Base-by-base conservation (phyloP, 1,140 invertebrate species). In the Drosophila ironensis region DNA sequence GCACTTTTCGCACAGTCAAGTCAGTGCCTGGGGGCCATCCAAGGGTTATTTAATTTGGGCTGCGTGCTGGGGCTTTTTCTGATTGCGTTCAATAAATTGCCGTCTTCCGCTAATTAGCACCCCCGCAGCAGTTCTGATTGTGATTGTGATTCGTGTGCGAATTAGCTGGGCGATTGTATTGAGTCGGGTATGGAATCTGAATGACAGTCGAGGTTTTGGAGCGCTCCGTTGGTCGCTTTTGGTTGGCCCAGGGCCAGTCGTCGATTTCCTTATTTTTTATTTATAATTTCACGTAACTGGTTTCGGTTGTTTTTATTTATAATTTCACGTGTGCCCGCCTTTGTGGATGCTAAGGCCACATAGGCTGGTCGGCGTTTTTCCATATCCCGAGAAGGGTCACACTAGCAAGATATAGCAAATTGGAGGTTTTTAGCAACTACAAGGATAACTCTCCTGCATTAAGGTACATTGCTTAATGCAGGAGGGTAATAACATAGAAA, bases 241-340 rank as follows among this genome's bases (percentile, higher is more conserved):
- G 41, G 42, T 30, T 57, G 22, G 22, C 37, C 54, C 56, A 63
- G 54, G 52, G 44, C 30, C 41, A 41, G 44, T 59, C 28, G 81
- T 54, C 53, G 66, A 82, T 69, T 73, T 72, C 59, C 59, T 54
- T 45, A 73, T 73, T 72, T 78, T 86, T 68, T 68, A 86, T 82
- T 82, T 86, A 82, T 78, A 69, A 71, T 70, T 86, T 73, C 75
- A 84, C 78, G 78, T 84, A 84, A 82, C 80, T 72, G 46, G 60
- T 72, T 81, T 73, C 57, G 20, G 51, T 75, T 70, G 66, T 81
- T 72, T 73, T 74, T 46, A 69, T 57, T 61, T 57, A 33, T 3
- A 33, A 33, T 12, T 12, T 12, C 4, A 33, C 4, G 30, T 33
- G 30, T 33, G 30, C 11, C 30, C 30, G 11, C 30, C 11, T 33